Conservation (phyloP, 2,888 invertebrate species). For the Nemurella pictetii region DNA sequence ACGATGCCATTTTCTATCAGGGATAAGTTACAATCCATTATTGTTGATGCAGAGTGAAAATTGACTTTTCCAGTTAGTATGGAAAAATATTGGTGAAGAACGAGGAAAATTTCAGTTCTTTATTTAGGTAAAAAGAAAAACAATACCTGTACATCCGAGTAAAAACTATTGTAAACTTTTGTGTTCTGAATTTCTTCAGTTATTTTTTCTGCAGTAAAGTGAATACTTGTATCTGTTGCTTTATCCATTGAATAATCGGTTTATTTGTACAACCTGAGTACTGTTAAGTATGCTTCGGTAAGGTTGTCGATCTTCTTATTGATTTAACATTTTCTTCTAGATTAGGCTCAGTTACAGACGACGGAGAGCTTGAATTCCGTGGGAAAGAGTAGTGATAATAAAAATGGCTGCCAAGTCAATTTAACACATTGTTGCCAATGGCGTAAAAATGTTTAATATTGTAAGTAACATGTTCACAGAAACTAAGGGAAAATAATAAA, state of each 20-base stretch:
- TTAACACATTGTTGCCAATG: background rate
- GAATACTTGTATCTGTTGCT: conserved; percentile 65
- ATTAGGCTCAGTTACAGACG: background rate
- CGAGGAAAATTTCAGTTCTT: too few species aligned
- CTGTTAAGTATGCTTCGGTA: background rate
- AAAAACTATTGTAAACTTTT: conserved; percentile 74
- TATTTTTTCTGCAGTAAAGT: conserved; percentile 75
- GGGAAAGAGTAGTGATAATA: too few species aligned
- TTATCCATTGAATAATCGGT: conserved; percentile 54
- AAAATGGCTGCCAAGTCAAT: background rate
- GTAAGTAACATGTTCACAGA: too few species aligned
- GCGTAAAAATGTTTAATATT: too few species aligned
- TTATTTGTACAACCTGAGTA: background rate
- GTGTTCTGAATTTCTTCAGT: conserved; percentile 78
- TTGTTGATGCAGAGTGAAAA: too few species aligned
- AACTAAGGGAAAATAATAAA: too few species aligned
- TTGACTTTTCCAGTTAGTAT: too few species aligned
- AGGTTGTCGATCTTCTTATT: background rate
- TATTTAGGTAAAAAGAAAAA: background rate
- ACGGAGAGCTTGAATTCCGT: background rate
- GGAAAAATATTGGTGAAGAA: too few species aligned
- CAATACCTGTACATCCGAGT: conserved; percentile 75
- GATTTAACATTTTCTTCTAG: background rate
- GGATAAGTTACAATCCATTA: background rate
- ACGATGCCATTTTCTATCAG: conserved; percentile 75